These are phyloP conservation scores for Tineola bisselliella DNA, from an alignment of 2,888 invertebrate species.

Conservation along the genomic window DNA sequence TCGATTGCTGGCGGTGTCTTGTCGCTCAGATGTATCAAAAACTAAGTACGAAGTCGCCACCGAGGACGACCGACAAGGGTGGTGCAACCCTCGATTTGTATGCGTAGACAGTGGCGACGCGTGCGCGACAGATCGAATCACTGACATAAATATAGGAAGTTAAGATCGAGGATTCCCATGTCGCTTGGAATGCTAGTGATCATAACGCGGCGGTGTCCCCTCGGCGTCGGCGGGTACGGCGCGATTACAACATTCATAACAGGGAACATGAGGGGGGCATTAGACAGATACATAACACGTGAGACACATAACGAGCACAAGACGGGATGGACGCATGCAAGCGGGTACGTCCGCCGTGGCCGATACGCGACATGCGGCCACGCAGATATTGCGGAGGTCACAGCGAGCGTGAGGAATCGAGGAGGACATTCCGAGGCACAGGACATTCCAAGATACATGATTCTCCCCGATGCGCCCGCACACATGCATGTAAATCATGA, in stretches of 20 bases:
- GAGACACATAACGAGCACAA: slow-evolving; percentile 18
- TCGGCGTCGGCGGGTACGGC: slow-evolving; percentile 23
- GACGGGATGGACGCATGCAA: slow-evolving; percentile 50
- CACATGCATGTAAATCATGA: slow-evolving; percentile 37
- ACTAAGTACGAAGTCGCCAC: slow-evolving; percentile 16
- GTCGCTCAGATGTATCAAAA: not conserved
- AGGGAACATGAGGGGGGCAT: slow-evolving; percentile 37
- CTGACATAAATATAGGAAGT: not conserved
- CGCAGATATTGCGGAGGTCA: slow-evolving; percentile 52
- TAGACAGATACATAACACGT: slow-evolving; percentile 55
- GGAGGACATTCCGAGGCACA: slow-evolving; percentile 71
- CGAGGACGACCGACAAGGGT: slow-evolving; percentile 17
- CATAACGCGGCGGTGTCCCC: slow-evolving; percentile 45
- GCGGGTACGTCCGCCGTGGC: slow-evolving; percentile 32
- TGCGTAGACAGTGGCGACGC: not conserved
- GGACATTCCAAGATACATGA: slow-evolving; percentile 71
- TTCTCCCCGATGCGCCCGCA: slow-evolving; percentile 64
- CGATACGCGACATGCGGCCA: slow-evolving; percentile 44
- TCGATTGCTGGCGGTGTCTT: slow-evolving; percentile 43
- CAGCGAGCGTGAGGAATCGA: slow-evolving; percentile 58
- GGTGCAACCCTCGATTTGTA: not conserved
- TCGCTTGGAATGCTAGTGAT: slow-evolving; percentile 68
- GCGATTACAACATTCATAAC: not conserved
- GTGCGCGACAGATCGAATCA: not conserved
- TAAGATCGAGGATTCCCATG: slow-evolving; percentile 33